Conservation (phyloP, 2,888 invertebrate genomes). For the Drosophila heteroneura region DNA sequence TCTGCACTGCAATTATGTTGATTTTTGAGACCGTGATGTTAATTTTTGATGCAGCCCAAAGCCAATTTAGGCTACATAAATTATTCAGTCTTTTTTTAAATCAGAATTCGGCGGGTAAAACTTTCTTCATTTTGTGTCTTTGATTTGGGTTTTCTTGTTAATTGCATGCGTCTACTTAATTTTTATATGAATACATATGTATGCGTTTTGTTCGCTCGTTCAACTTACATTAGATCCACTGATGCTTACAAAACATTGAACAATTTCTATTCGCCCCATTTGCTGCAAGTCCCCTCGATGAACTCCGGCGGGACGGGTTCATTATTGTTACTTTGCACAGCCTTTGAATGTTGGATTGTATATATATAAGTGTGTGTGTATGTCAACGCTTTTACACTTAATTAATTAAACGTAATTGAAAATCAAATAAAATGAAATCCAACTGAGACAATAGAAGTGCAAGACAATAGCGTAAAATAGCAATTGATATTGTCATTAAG, state of each 20-base stretch:
- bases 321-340: slow-evolving; percentile 15
- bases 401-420: slow-evolving; percentile 79
- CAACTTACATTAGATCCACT: slow-evolving; percentile 37
- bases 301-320: slow-evolving; percentile 1
- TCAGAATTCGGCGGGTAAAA: slow-evolving; percentile 15
- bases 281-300: slow-evolving; percentile 16
- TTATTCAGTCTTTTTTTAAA: slow-evolving; percentile 28
- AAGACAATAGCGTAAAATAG: slow-evolving; percentile 74
- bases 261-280: slow-evolving; percentile 69
- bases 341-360: neutral
- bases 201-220: slow-evolving; percentile 27
- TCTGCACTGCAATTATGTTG: neutral
- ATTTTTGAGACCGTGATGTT: slow-evolving; percentile 9
- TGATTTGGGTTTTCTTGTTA: slow-evolving; percentile 19
- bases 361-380: slow-evolving; percentile 14
- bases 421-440: slow-evolving; percentile 72
- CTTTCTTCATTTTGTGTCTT: slow-evolving; percentile 26
- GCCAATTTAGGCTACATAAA: slow-evolving; percentile 44
- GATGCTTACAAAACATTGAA: slow-evolving; percentile 61
- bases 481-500: slow-evolving; percentile 80
- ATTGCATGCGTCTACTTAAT: slow-evolving; percentile 47
- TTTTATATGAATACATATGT: slow-evolving; percentile 22
- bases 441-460: slow-evolving; percentile 69
- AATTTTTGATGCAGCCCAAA: slow-evolving; percentile 34
- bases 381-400: slow-evolving; percentile 73